These are phyloP conservation scores for Epicauta chinensis DNA, from an alignment of 1,140 invertebrate species.

Conservation along the genomic window DNA sequence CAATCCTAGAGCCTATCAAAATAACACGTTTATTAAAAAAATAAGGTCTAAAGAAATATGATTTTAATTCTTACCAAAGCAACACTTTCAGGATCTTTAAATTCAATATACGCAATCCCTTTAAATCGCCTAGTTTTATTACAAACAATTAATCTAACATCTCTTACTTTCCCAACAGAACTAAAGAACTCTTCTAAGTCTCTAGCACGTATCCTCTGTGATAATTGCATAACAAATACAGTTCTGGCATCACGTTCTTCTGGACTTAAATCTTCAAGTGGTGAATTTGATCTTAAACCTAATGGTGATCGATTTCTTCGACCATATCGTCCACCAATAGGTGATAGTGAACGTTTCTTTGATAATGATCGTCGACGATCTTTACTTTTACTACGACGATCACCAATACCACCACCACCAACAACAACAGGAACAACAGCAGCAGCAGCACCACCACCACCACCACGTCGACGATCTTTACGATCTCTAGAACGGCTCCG, in stretches of 20 bases:
- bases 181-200: constrained; percentile 99
- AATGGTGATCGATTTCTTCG: constrained; percentile 21
- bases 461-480: constrained; percentile 9
- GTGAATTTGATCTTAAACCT: constrained; percentile 35
- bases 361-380: constrained; percentile 39
- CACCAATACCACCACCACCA: constrained; percentile 10
- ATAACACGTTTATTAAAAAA: constrained; percentile 1
- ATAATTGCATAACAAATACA: constrained; percentile 97
- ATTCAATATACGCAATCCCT: constrained; percentile 99
- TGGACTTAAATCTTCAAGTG: constrained; percentile 75
- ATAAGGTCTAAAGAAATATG: neutral
- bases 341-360: constrained; percentile 31
- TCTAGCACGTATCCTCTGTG: constrained; percentile 86
- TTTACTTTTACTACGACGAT: constrained; percentile 31
- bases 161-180: constrained; percentile 95
- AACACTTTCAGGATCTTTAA: constrained; percentile 96
- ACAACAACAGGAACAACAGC: too few species aligned
- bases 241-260: constrained; percentile 98
- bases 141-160: constrained; percentile 97
- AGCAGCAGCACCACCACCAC: neutral
- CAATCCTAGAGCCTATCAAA: constrained; percentile 81
- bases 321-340: constrained; percentile 13
- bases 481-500: constrained; percentile 37
- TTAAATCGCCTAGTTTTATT: constrained; percentile 98
- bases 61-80: constrained; percentile 68